A percentile compares a stretch with the other conserved stretches of the same genome.
Conservation (phyloP, 2,888 invertebrate genomes). For the Branchellion lobata region DNA sequence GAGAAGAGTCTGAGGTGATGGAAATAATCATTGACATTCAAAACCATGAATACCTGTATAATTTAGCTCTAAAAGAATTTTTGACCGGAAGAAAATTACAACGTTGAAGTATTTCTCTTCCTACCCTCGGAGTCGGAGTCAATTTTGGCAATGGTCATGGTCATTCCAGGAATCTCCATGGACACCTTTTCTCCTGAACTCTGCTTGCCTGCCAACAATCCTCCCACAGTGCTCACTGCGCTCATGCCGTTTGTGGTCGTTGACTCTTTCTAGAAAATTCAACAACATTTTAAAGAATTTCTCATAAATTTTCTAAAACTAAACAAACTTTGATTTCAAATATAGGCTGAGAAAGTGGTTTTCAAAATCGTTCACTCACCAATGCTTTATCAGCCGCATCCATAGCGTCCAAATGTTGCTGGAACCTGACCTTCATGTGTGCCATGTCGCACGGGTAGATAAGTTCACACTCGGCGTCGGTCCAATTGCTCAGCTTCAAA, state of each 20-base stretch:
- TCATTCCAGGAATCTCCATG: constrained; percentile 51
- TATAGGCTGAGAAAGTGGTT: too few species aligned
- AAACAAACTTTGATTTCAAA: too few species aligned
- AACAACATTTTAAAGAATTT: too few species aligned
- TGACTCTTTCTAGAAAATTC: constrained; percentile 50
- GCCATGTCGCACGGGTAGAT: constrained; percentile 51
- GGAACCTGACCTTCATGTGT: constrained; percentile 45
- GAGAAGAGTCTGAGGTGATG: not conserved
- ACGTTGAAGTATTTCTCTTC: too few species aligned
- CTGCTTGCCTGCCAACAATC: constrained; percentile 54
- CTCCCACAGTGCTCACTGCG: constrained; percentile 53
- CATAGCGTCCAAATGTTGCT: constrained; percentile 41
- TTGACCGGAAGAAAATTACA: too few species aligned
- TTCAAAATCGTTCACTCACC: constrained; percentile 37
- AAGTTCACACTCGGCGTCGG: constrained; percentile 48
- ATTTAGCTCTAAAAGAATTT: too few species aligned
- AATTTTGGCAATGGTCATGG: constrained; percentile 48
- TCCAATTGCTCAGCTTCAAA: constrained; percentile 47
- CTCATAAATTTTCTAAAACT: too few species aligned
- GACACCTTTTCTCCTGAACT: constrained; percentile 52
- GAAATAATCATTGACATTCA: too few species aligned
- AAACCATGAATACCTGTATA: too few species aligned
- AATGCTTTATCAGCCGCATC: constrained; percentile 45
- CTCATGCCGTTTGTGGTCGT: constrained; percentile 52
- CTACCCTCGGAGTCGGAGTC: constrained; percentile 18